Conservation (phyloP, 37 sponge, comb jelly and placozoan genomes). For the Petrosia ficiformis region DNA sequence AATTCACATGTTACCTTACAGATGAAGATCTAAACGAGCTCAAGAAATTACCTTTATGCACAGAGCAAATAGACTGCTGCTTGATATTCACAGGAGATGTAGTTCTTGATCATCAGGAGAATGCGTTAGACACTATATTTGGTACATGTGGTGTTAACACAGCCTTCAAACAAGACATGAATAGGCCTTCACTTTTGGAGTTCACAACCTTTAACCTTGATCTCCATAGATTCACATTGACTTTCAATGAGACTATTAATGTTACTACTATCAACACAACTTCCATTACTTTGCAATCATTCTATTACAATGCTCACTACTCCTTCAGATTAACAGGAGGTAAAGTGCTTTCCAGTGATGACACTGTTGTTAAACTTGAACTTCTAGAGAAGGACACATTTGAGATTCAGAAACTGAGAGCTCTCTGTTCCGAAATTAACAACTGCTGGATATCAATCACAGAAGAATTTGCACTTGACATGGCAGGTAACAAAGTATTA, state of each 20-base stretch:
- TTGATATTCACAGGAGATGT: conserved; percentile 49
- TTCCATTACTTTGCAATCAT: conserved; percentile 78
- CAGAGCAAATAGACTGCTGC: conserved; percentile 70
- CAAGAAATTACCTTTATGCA: conserved; percentile 72
- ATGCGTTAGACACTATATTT: conserved; percentile 64
- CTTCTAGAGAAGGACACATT: conserved; percentile 57
- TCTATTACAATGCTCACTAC: conserved; percentile 55
- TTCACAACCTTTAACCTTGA: conserved; percentile 76
- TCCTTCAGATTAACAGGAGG: conserved; percentile 71
- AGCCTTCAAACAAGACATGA: conserved; percentile 54
- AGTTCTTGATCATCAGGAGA: conserved; percentile 62
- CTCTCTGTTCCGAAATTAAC: conserved; percentile 75
- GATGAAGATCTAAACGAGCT: conserved; percentile 77
- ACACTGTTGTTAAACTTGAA: conserved; percentile 38
- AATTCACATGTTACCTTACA: conserved; percentile 64
- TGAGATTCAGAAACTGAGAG: conserved; percentile 63
- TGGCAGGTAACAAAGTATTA: conserved; percentile 57
- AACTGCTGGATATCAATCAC: conserved; percentile 90
- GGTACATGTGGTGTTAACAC: conserved; percentile 84
- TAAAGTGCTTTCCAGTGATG: conserved; percentile 24
- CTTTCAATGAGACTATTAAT: conserved; percentile 87
- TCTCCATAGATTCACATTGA: conserved; percentile 43
- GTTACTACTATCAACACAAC: conserved; percentile 57
- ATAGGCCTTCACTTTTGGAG: conserved; percentile 50
- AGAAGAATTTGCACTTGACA: conserved; percentile 51